Evolutionary conservation across 2,888 invertebrate genomes (phyloP), one percentile per base, ranked within the genome.

Genomic region (Slavum lentiscoides): DNA sequence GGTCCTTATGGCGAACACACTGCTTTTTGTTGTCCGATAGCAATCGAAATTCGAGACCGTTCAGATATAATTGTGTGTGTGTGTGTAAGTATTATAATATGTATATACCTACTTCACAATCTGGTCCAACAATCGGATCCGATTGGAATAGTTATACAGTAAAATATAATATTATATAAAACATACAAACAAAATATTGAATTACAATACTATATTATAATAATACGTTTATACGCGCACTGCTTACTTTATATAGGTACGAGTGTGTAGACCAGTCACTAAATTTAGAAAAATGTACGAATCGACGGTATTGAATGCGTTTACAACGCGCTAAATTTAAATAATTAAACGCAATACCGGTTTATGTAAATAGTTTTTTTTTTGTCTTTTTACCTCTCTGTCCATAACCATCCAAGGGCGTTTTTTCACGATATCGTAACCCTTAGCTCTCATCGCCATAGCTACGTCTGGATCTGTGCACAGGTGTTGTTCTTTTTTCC

Each of bases 381-480:
- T 30, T 30, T 30, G 2, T 4, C 2, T 30, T 4, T 30, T 30
- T n/a, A 76, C 76, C 76, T 76, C 49, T 68, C 68, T 68, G 11
- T 75, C 76, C 30, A 76, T 23, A 0, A 68, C 68, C 68, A 76
- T 43, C 76, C 76, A 76, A 43, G 30, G 68, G 2, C 49, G 59
- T 19, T 21, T 68, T 7, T 77, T 61, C 8, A 17, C 7, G 6
- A 69, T 39, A n/a, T 69, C 17, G 9, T 7, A 11, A 2, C 69
- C 76, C 37, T 69, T 69, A 17, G 76, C 67, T 9, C 43, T 23
- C 68, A 69, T 77, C 30, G 21, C 69, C 59, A 49, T n/a, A 6
- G 61, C 76, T 13, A 77, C 37, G 43, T 77, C 69, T 17, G 21
- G 21, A 37, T 77, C 69, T 6, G 39, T 30, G 19, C 21, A 67